Conservation (phyloP, 2,113 vertebrate species). For the Mionectes macconnelli region DNA sequence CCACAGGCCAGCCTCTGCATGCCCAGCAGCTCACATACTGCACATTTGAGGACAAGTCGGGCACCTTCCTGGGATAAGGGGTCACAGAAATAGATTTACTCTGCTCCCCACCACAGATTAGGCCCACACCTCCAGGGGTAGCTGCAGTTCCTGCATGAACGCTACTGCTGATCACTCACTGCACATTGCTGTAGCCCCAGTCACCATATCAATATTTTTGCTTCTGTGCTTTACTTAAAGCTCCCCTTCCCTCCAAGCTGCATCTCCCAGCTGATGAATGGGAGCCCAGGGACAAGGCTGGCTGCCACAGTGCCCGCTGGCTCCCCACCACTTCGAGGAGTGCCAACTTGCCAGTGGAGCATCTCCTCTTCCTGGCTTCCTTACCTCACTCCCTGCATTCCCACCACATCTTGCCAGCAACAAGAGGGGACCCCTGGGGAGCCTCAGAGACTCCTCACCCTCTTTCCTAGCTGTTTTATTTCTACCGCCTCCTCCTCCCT, state of each 20-base stretch:
- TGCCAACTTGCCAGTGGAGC: not conserved
- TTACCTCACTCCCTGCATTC: not conserved
- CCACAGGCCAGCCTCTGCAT: not conserved
- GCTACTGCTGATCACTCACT: accelerated
- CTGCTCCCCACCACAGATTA: not conserved
- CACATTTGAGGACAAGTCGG: not conserved
- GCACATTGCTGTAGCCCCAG: accelerated
- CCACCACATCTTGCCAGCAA: not conserved
- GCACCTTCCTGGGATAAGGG: not conserved
- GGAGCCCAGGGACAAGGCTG: not conserved
- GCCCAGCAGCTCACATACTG: not conserved
- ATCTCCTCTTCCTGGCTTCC: not conserved
- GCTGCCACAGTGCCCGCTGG: not conserved
- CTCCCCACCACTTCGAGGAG: accelerated
- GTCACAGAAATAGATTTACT: not conserved
- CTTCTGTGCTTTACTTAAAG: not conserved
- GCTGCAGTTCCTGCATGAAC: not conserved
- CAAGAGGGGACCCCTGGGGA: not conserved
- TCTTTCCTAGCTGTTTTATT: not conserved
- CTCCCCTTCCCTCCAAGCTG: not conserved
- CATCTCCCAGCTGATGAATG: not conserved
- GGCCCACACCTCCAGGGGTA: not conserved
- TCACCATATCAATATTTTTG: not conserved
- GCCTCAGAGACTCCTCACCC: not conserved
- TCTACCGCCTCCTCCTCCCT: not conserved